Evolutionary conservation across 2,888 invertebrate species (phyloP), one percentile per base, ranked within the genome.

Genomic region (Lymantria dispar): DNA sequence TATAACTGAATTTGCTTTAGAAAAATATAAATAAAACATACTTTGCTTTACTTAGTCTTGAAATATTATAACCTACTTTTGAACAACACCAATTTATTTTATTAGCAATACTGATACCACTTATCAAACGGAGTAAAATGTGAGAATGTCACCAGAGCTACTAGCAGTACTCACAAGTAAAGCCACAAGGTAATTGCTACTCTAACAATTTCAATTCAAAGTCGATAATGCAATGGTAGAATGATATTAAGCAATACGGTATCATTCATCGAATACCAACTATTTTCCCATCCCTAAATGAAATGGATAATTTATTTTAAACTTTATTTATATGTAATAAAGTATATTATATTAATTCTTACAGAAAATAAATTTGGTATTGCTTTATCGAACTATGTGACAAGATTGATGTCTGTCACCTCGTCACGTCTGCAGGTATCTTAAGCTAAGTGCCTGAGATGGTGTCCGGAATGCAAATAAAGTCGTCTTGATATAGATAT

Each of bases 361-460:
- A 47, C 13, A 11, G n/a, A 8, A 42, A 42, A 30, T 46, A 48
- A 48, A 38, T 58, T 47, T 47, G 45, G 52, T 13, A 22, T 36
- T 11, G 12, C 50, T 60, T 62, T 81, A 80, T 81, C 79, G 54
- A 56, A 55, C 62, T 60, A 70, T 61, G 68, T 72, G 76, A 80
- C 78, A 78, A 74, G 81, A 83, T 73, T 77, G 84, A 84, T 85
- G 73, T 67, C 68, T 76, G 85, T 80, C 82, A 80, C 70, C 48
- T 56, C 71, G 73, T 76, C 78, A 76, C 77, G 76, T 70, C 68
- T 59, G 51, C 54, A 57, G 54, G 62, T 83, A 83, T 81, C 83
- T 70, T 58, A 54, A 61, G 68, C 80, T 87, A 85, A 87, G 86
- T 86, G 86, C 80, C 66, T 66, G 41, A 68, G 76, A 77, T 73